Evolutionary conservation across 2,113 vertebrate species (phyloP).

Genomic region (Tragelaphus imberbis): DNA sequence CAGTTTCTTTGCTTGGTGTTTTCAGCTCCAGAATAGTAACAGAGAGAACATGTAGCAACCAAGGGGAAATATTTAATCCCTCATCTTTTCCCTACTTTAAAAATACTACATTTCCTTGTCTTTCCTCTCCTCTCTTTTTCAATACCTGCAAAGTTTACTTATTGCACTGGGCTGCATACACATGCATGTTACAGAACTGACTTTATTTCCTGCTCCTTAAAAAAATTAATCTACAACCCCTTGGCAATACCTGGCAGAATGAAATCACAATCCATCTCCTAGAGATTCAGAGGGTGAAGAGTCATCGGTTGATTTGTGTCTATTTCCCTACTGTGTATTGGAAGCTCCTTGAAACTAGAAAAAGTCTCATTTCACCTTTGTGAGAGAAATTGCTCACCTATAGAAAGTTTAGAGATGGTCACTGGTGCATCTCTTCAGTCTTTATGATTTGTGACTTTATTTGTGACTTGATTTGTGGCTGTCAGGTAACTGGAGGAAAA

Average conservation of each 20-base stretch:
- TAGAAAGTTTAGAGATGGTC: background rate
- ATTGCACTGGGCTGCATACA: background rate
- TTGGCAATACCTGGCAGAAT: background rate
- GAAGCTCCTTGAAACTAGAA: background rate
- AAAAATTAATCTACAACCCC: background rate
- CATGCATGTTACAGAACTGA: background rate
- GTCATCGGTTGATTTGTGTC: background rate
- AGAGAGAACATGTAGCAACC: slow-evolving; percentile 35
- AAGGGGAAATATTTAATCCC: background rate
- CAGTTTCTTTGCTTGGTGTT: slow-evolving; percentile 28
- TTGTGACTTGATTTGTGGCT: background rate
- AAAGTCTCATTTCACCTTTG: background rate
- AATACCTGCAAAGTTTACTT: background rate
- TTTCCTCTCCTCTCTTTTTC: background rate
- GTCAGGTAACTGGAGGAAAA: background rate
- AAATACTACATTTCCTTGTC: background rate
- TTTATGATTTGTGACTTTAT: background rate
- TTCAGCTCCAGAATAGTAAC: background rate
- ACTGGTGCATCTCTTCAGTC: background rate
- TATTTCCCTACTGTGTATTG: background rate
- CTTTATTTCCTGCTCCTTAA: background rate
- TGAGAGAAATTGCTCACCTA: background rate
- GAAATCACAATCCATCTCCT: background rate
- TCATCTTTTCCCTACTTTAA: background rate
- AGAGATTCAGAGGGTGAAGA: background rate